phyloP scores from a whole-genome alignment of 2,797 vertebrate genomes.

The Kryptolebias ocellatus region DNA sequence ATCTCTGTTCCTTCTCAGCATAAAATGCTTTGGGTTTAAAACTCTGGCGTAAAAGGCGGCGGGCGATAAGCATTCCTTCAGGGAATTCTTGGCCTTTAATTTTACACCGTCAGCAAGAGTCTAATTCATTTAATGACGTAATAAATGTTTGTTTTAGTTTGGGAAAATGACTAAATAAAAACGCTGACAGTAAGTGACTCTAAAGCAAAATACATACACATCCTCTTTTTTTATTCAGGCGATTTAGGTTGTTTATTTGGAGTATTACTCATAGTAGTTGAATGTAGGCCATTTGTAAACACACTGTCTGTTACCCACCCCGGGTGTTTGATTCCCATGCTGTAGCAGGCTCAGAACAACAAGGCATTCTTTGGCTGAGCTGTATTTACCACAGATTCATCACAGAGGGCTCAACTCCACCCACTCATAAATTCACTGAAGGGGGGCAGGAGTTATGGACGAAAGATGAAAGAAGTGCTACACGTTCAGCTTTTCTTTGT shows the following conservation, averaged over 20 bases:
- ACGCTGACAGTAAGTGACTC: background rate
- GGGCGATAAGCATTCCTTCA: too few relatives aligned
- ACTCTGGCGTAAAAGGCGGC: too few relatives aligned
- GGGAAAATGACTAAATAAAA: background rate
- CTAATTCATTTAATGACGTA: background rate
- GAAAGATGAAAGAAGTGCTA: conserved; percentile 43
- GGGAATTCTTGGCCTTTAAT: too few relatives aligned
- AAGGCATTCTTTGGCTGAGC: conserved; percentile 75
- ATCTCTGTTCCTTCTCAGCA: too few relatives aligned
- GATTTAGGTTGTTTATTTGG: background rate
- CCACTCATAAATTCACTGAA: conserved; percentile 68
- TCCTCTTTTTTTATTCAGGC: background rate
- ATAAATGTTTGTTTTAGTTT: background rate
- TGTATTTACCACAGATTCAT: conserved; percentile 69
- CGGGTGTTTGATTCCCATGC: conserved; percentile 63
- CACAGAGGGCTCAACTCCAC: conserved; percentile 61
- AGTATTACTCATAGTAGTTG: conserved; percentile 5
- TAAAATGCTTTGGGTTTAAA: too few relatives aligned
- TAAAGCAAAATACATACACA: background rate
- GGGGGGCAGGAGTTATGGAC: conserved; percentile 55
- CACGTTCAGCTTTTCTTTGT: conserved; percentile 27
- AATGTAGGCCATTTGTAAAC: conserved; percentile 39
- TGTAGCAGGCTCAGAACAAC: conserved; percentile 74
- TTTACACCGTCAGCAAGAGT: too few relatives aligned
- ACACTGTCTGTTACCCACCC: conserved; percentile 32